Base-by-base conservation (phyloP, 2,113 vertebrate species). In the Promerops cafer region DNA sequence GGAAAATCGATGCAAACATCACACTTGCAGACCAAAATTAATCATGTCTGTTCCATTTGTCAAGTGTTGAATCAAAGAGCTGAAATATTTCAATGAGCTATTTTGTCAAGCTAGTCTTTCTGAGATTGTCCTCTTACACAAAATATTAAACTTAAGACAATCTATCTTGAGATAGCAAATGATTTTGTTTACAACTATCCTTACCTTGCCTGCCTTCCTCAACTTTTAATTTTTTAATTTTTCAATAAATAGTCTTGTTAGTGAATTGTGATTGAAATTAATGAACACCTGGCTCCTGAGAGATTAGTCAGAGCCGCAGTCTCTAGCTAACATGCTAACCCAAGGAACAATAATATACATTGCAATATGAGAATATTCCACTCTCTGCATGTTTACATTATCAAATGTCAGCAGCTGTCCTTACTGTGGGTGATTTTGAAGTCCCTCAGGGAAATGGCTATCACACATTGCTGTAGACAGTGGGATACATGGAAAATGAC, bases 141-240 rank as follows among this genome's bases (percentile, higher is more conserved):
- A 97, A 97, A 95, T 89, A 90, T 70, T 96, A 91, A 97, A 94
- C 31, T 75, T 97, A 92, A 97, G 68, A 37, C 17, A 2, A n/a
- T 66, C 15, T 45, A 8, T 49, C 33, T 90, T 92, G 89, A 94
- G 11, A 20, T 45, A 97, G 87, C 21, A 91, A 74, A 42, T 87
- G 15, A 54, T 83, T 95, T 89, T 94, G 5, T 63, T 87, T 82
- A 20, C 53, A 57, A 47, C 37, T 63, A 12, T 74, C 27, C 63
- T 74, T 59, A n/a, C 17, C 31, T 66, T 63, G 13, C 18, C 44
- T 93, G 39, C 23, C 9, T 84, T 93, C 16, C 11, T 60, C 31
- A 44, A 11, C 21, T 78, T 42, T 40, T 27, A 39, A 19, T 16
- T 42, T 82, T 75, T 30, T 1, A 35, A 18, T 23, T 60, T 30